A percentile compares a stretch with the other conserved stretches of the same genome.
These are phyloP conservation scores for Podilymbus podiceps DNA, from an alignment of 2,113 vertebrate species.

Conservation along the genomic window DNA sequence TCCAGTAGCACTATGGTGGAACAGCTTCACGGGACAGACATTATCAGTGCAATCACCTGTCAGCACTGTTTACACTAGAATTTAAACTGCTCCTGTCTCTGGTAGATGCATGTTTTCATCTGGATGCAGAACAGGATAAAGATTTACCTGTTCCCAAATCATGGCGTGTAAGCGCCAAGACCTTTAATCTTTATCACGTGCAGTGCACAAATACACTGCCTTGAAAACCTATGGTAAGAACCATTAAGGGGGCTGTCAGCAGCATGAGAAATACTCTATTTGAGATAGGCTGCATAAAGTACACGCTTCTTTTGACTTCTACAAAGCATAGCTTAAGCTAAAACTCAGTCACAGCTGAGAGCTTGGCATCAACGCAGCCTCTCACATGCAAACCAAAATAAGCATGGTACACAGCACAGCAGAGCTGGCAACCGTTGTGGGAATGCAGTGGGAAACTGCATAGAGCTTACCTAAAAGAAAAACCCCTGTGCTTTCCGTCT, in stretches of 20 bases:
- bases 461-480: not conserved
- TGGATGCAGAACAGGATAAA: not conserved
- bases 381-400: not conserved
- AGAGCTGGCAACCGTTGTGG: not conserved
- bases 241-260: not conserved
- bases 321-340: not conserved
- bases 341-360: not conserved
- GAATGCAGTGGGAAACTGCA: not conserved
- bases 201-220: not conserved
- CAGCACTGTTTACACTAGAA: not conserved
- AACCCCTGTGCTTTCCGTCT: not conserved
- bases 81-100: not conserved
- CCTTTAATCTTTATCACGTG: not conserved
- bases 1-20: accelerated
- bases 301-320: not conserved
- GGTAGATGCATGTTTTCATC: not conserved
- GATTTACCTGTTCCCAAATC: not conserved
- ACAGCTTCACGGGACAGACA: not conserved
- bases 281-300: not conserved
- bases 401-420: not conserved
- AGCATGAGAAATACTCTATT: not conserved
- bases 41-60: not conserved
- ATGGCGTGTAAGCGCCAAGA: not conserved
- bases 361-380: not conserved
- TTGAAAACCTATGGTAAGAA: not conserved